These are phyloP conservation scores for Hippocampus kuda DNA, from an alignment of 2,797 vertebrate genomes.

Conservation along the genomic window DNA sequence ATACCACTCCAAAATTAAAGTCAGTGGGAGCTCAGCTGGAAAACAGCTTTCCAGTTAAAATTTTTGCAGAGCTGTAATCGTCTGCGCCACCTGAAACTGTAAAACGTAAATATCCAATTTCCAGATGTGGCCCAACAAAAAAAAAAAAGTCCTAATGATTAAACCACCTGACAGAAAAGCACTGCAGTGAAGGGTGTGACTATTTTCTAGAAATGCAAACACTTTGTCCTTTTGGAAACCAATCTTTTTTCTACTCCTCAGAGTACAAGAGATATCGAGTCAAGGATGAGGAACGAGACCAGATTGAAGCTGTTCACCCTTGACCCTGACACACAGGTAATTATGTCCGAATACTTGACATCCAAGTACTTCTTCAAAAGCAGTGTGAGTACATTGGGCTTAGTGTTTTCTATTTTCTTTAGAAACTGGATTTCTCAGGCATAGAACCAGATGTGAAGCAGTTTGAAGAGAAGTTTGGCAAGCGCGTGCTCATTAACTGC, in stretches of 20 bases:
- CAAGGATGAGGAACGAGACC: slow-evolving; percentile 85
- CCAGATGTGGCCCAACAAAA: slow-evolving; percentile 25
- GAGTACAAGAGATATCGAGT: slow-evolving; percentile 89
- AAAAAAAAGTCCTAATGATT: slow-evolving; percentile 20
- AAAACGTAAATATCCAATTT: slow-evolving; percentile 21
- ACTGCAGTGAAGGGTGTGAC: slow-evolving; percentile 7
- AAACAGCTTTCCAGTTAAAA: slow-evolving; percentile 28
- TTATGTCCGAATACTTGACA: neutral
- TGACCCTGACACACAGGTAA: slow-evolving; percentile 95
- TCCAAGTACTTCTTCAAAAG: neutral
- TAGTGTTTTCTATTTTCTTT: slow-evolving; percentile 17
- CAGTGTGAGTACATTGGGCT: neutral
- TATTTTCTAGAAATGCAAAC: slow-evolving; percentile 4
- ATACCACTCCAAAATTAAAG: too few species aligned
- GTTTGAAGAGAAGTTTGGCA: slow-evolving; percentile 96
- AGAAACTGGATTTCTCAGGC: slow-evolving; percentile 92
- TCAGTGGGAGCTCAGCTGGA: slow-evolving; percentile 15
- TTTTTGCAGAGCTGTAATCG: neutral
- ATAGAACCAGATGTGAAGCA: slow-evolving; percentile 88
- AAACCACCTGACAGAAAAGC: slow-evolving; percentile 28
- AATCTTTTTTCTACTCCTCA: slow-evolving; percentile 39
- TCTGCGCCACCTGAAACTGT: slow-evolving; percentile 34
- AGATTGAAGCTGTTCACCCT: slow-evolving; percentile 89
- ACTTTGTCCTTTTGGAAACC: neutral
- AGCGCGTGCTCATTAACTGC: slow-evolving; percentile 89